Evolutionary conservation across 35 echinoderm and acorn worm species (phyloP), one percentile per base, ranked within the genome.

Genomic region (Diadema setosum): DNA sequence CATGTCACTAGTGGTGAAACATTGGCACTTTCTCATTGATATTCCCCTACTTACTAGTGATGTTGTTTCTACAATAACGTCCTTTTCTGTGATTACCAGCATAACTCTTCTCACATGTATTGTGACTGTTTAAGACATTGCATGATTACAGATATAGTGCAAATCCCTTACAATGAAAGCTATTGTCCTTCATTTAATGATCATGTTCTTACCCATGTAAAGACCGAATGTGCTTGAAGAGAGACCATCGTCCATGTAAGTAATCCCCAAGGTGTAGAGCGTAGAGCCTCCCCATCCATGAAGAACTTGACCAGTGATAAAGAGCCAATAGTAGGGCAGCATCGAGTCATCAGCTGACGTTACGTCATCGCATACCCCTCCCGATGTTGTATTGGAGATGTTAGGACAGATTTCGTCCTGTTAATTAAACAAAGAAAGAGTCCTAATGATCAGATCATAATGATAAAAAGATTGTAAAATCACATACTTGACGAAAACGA

Each of bases 231-330:
- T 39, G 7, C 27, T 35, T 35, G 73, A 78, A n/a, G 73, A 41
- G 3, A 95, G 61, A 61, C 85, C 91, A 36, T 95, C 93, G 74
- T 95, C 90, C 75, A 95, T 83, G 45, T 84, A 95, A 11, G 87
- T 87, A 18, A 82, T 82, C 18, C 93, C 93, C 9, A 91, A 29
- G 16, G 93, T 90, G 76, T 95, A 95, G 4, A 91, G 42, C 7
- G 93, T 89, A 5, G 88, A 91, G 3, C 88, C 83, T n/a, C 93
- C 93, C 34, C 88, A 86, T 20, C 93, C 93, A 84, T 95, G 93
- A 23, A 95, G 83, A 2, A 95, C 88, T 57, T 95, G 93, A 2
- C 88, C 93, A 14, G 61, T 55, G 34, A 95, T 87, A 42, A 95
- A 95, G 11, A 49, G 65, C 78, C 80, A 74, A 50, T 93, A 93